Conservation (phyloP, 2,888 invertebrate genomes). For the Laothoe populi region DNA sequence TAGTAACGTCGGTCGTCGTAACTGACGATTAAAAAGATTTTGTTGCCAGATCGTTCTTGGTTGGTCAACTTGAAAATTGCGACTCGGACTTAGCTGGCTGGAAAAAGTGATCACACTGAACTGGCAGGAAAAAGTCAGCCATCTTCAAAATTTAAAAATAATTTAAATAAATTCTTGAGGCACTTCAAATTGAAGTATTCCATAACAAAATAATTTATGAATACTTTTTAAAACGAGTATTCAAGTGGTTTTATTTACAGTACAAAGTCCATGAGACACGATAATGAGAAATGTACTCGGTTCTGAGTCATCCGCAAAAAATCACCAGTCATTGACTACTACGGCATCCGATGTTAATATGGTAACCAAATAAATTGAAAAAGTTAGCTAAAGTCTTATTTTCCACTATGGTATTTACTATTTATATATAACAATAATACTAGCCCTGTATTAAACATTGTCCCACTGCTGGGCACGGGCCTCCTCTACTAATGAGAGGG, state of each 20-base stretch:
- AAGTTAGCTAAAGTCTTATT: too few relatives aligned
- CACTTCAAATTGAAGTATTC: neutral
- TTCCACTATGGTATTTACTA: neutral
- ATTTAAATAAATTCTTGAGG: neutral
- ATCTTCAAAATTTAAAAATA: neutral
- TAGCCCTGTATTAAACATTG: too few relatives aligned
- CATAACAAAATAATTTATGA: neutral
- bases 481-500: too few relatives aligned
- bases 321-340: neutral
- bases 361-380: neutral
- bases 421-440: too few relatives aligned
- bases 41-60: too few relatives aligned
- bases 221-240: neutral
- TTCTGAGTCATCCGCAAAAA: conserved; percentile 17
- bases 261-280: neutral
- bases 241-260: conserved; percentile 13
- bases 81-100: too few relatives aligned
- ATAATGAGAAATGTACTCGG: neutral
- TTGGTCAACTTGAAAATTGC: too few relatives aligned
- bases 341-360: neutral
- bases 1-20: too few relatives aligned
- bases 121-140: too few relatives aligned
- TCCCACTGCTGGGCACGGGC: too few relatives aligned
- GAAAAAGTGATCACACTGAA: too few relatives aligned
- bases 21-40: too few relatives aligned